Percentiles rank a stretch among this genome's conserved stretches.
Evolutionary conservation across 1,140 invertebrate genomes (phyloP).

Genomic region (Drosophila truncata): DNA sequence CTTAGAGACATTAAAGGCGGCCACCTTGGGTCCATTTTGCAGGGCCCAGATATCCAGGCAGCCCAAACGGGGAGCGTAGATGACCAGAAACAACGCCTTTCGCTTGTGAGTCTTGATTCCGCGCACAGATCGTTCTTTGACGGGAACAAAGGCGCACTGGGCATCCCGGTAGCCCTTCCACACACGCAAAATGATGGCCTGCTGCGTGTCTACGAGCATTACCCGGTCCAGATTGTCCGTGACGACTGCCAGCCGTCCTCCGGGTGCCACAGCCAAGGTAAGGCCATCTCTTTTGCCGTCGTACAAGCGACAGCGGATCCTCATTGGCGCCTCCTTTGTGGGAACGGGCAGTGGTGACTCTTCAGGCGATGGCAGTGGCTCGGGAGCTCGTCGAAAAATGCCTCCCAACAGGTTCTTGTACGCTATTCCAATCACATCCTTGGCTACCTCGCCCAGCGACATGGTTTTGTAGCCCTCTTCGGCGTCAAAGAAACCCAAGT

Average conservation of each 20-base stretch:
- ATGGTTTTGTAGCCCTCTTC: constrained; percentile 92
- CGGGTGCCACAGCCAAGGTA: constrained; percentile 91
- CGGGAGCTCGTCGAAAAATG: constrained; percentile 60
- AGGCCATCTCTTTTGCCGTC: constrained; percentile 92
- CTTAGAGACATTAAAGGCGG: constrained; percentile 95
- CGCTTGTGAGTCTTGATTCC: constrained; percentile 82
- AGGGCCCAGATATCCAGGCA: constrained; percentile 94
- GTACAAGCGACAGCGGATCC: constrained; percentile 92
- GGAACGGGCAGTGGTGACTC: constrained; percentile 71
- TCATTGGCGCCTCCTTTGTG: constrained; percentile 88
- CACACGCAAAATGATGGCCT: constrained; percentile 92
- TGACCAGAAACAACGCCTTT: constrained; percentile 92
- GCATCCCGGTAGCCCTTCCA: constrained; percentile 98
- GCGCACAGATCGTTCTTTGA: constrained; percentile 82
- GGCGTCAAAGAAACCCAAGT: constrained; percentile 95
- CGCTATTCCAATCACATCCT: constrained; percentile 95
- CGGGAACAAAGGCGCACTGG: constrained; percentile 93
- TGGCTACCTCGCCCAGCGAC: constrained; percentile 93
- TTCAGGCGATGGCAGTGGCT: constrained; percentile 31
- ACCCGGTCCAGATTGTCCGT: constrained; percentile 95
- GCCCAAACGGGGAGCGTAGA: constrained; percentile 94
- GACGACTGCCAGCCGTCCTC: constrained; percentile 91
- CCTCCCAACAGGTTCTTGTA: constrained; percentile 77
- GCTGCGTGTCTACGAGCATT: constrained; percentile 92
- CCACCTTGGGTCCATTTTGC: constrained; percentile 94